Percentiles rank a stretch among this genome's conserved stretches.
Conservation (phyloP, 2,888 invertebrate genomes). For the Gandaritis pyraliata region DNA sequence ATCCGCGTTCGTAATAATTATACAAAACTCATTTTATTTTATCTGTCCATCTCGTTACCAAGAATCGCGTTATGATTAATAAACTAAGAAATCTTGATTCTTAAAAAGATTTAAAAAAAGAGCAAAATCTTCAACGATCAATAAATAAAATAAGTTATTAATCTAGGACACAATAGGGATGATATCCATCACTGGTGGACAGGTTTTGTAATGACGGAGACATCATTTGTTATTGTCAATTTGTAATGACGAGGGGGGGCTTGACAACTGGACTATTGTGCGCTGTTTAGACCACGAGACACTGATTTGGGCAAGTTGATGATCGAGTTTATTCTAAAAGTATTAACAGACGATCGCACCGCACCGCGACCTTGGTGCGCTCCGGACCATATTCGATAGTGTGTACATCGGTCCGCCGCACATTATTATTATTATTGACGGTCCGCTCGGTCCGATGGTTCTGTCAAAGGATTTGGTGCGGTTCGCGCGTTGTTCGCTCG, state of each 20-base stretch:
- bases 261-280: slow-evolving; percentile 37
- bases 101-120: not conserved
- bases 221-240: slow-evolving; percentile 47
- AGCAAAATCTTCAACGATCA: slow-evolving; percentile 16
- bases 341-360: too few relatives aligned
- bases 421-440: too few relatives aligned
- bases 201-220: slow-evolving; percentile 37
- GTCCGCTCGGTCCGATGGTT: too few relatives aligned
- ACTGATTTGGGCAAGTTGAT: not conserved
- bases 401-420: too few relatives aligned
- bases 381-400: too few relatives aligned
- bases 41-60: slow-evolving; percentile 11
- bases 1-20: too few relatives aligned
- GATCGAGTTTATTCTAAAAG: too few relatives aligned
- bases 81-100: not conserved
- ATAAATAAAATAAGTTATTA: slow-evolving; percentile 25
- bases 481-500: too few relatives aligned
- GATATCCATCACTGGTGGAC: slow-evolving; percentile 34
- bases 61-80: slow-evolving; percentile 2
- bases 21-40: not conserved
- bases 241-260: slow-evolving; percentile 39
- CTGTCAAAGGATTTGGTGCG: too few relatives aligned
- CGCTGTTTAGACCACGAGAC: slow-evolving; percentile 4
- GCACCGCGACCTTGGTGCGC: too few relatives aligned
- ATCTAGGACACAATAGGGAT: slow-evolving; percentile 34